phyloP scores from a whole-genome alignment of 1,140 invertebrate genomes.

The Berghia stephanieae region DNA sequence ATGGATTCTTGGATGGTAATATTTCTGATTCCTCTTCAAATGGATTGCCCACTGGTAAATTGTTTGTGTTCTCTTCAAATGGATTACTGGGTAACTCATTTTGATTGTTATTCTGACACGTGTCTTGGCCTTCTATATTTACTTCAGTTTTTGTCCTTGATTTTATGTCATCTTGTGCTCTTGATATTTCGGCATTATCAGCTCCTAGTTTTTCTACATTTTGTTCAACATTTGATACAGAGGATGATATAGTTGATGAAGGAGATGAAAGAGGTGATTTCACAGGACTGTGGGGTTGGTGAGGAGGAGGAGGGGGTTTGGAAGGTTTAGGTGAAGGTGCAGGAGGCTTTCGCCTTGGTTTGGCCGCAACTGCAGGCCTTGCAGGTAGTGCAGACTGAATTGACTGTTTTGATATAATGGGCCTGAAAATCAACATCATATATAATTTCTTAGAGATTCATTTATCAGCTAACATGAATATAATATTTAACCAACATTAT shows the following conservation, averaged over 20 bases:
- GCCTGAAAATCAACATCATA: neutral
- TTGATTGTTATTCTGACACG: too few relatives aligned
- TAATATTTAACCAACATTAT: neutral
- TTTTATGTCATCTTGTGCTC: too few relatives aligned
- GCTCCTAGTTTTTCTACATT: neutral
- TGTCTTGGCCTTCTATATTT: too few relatives aligned
- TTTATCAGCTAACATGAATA: neutral
- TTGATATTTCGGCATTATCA: neutral
- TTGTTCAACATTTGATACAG: neutral
- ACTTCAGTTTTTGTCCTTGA: too few relatives aligned
- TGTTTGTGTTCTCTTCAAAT: too few relatives aligned
- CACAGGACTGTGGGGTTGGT: neutral
- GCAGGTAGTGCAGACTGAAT: neutral
- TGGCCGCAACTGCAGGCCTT: slow-evolving; percentile 27
- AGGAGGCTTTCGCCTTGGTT: neutral
- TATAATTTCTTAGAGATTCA: neutral
- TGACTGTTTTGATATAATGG: neutral
- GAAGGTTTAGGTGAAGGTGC: slow-evolving; percentile 23
- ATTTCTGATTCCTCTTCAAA: too few relatives aligned
- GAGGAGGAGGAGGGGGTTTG: neutral
- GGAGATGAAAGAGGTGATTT: neutral
- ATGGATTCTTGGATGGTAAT: too few relatives aligned
- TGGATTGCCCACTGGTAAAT: too few relatives aligned
- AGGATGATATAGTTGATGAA: neutral
- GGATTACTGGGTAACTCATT: too few relatives aligned